These are phyloP conservation scores for Chrysolina oricalcia DNA, from an alignment of 2,888 invertebrate genomes.

Conservation along the genomic window DNA sequence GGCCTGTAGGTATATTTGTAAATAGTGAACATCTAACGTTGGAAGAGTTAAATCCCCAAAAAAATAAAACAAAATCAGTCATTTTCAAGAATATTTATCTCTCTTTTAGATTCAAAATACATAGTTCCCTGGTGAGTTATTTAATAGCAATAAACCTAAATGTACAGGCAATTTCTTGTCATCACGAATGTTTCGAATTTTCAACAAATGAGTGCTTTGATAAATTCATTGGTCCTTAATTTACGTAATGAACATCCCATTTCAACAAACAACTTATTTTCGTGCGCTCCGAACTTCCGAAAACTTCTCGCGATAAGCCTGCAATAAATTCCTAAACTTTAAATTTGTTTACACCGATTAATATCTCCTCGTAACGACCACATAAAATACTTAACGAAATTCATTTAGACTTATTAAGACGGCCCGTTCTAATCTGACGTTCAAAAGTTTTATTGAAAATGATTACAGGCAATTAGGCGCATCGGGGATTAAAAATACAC, in stretches of 20 bases:
- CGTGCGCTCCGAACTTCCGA: background rate
- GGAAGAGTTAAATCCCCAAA: too few relatives aligned
- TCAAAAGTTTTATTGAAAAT: conserved; percentile 33
- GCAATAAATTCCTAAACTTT: conserved; percentile 17
- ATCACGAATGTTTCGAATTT: background rate
- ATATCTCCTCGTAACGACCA: conserved; percentile 14
- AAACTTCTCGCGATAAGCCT: conserved; percentile 15
- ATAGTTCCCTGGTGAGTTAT: background rate
- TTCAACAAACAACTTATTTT: background rate
- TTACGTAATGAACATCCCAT: background rate
- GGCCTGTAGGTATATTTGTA: too few relatives aligned
- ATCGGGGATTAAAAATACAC: conserved; percentile 40
- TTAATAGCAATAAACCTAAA: background rate
- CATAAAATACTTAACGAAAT: conserved; percentile 22
- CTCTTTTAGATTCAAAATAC: too few relatives aligned
- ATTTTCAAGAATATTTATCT: too few relatives aligned
- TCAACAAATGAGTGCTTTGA: background rate
- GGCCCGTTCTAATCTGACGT: conserved; percentile 30
- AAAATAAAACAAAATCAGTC: too few relatives aligned
- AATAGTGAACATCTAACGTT: too few relatives aligned
- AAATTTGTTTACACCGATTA: conserved; percentile 24
- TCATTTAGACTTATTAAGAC: conserved; percentile 29
- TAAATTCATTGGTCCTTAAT: background rate
- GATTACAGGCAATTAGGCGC: conserved; percentile 32
- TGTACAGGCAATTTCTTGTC: background rate